These are phyloP conservation scores for Aplochiton taeniatus DNA, from an alignment of 2,797 vertebrate genomes.

Conservation along the genomic window DNA sequence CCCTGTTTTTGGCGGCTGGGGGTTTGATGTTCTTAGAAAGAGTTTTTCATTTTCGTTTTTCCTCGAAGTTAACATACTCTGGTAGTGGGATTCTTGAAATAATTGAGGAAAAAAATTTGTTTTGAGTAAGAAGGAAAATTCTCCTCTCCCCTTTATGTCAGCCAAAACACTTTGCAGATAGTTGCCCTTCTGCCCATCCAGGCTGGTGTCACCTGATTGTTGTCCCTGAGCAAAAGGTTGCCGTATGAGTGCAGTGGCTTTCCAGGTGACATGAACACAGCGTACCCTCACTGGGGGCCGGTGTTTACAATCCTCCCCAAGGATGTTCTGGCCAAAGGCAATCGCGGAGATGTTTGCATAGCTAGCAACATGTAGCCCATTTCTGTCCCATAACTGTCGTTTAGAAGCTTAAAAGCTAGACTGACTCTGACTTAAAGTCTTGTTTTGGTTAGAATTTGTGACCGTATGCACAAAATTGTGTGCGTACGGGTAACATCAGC, in stretches of 20 bases:
- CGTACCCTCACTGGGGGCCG: conserved; percentile 34
- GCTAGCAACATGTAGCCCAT: conserved; percentile 10
- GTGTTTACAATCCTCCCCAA: conserved; percentile 43
- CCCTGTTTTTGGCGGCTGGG: conserved; percentile 13
- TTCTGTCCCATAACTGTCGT: not conserved
- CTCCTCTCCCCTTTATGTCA: conserved; percentile 25
- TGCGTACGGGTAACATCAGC: too few relatives aligned
- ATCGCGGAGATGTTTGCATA: conserved; percentile 34
- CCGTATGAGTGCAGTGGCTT: conserved; percentile 35
- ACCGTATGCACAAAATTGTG: too few relatives aligned
- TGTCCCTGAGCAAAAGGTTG: conserved; percentile 51
- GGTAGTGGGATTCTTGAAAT: too few relatives aligned
- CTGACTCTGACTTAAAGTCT: not conserved
- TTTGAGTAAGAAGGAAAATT: not conserved
- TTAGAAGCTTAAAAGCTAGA: not conserved
- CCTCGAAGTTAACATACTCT: too few relatives aligned
- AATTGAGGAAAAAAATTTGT: too few relatives aligned
- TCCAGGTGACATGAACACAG: conserved; percentile 48
- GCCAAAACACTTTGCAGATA: conserved; percentile 19
- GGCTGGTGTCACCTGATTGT: too few relatives aligned
- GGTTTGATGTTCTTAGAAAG: not conserved
- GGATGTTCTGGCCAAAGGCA: conserved; percentile 36
- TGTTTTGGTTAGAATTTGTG: too few relatives aligned
- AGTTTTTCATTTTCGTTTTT: too few relatives aligned
- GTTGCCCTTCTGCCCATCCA: conserved; percentile 25